Conservation (phyloP, 1,140 invertebrate species). For the Uloborus diversus region DNA sequence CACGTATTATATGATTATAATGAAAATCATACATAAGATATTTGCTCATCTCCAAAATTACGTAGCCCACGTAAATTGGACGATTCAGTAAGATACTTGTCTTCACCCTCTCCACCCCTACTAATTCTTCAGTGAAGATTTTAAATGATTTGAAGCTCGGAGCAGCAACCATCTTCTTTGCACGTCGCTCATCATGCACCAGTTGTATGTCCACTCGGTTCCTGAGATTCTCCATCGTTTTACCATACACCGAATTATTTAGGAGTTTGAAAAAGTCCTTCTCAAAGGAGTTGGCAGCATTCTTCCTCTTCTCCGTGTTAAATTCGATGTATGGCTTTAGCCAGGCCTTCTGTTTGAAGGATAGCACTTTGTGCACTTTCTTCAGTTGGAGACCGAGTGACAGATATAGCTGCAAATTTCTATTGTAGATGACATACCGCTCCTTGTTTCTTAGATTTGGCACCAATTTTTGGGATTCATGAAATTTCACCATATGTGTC, state of each 20-base stretch:
- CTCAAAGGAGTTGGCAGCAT: conserved; percentile 60
- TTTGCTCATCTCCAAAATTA: background rate
- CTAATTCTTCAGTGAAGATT: background rate
- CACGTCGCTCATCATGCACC: background rate
- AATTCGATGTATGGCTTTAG: conserved; percentile 56
- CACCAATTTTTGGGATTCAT: no score
- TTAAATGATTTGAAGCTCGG: background rate
- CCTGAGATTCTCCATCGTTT: conserved; percentile 1
- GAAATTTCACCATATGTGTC: background rate
- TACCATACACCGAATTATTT: conserved; percentile 16
- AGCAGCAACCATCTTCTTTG: background rate
- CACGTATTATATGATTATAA: background rate
- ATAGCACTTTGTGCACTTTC: conserved; percentile 58
- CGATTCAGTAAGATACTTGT: background rate
- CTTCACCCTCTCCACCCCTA: background rate
- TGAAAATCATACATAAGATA: background rate
- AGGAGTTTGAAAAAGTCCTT: conserved; percentile 31
- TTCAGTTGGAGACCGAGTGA: conserved; percentile 62
- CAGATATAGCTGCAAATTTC: conserved; percentile 68
- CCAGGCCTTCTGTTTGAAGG: conserved; percentile 41
- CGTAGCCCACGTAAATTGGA: background rate
- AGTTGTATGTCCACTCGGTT: background rate
- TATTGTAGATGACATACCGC: conserved; percentile 69
- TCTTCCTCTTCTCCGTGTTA: conserved; percentile 63
- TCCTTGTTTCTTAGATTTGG: conserved; percentile 46